Evolutionary conservation across 1,140 invertebrate genomes (phyloP).

Genomic region (Epicauta chinensis): DNA sequence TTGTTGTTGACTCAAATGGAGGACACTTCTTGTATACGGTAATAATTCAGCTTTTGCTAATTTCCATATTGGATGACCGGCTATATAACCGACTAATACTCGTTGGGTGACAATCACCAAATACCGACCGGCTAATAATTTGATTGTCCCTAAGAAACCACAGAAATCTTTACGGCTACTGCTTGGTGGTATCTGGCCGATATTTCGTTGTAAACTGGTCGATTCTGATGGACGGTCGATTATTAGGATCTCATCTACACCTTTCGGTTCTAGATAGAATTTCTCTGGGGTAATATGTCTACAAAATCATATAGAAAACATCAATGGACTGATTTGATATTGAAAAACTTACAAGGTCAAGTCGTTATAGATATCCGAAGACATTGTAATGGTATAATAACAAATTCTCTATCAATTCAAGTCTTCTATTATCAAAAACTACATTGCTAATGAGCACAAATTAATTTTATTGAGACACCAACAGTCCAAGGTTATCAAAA

Average conservation of each 20-base stretch:
- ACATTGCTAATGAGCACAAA: too few species aligned
- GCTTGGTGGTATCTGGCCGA: slow-evolving; percentile 52
- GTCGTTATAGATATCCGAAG: slow-evolving; percentile 50
- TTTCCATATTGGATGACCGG: slow-evolving; percentile 80
- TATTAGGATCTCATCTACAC: slow-evolving; percentile 55
- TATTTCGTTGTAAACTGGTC: slow-evolving; percentile 56
- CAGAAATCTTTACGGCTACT: slow-evolving; percentile 69
- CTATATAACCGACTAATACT: slow-evolving; percentile 76
- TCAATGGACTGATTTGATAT: not conserved
- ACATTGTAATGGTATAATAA: not conserved
- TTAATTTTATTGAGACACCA: too few species aligned
- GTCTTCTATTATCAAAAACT: too few species aligned
- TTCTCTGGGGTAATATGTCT: slow-evolving; percentile 68
- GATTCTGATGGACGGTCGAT: slow-evolving; percentile 66
- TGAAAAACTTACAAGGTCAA: slow-evolving; percentile 53
- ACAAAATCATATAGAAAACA: slow-evolving; percentile 25
- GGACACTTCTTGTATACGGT: slow-evolving; percentile 73
- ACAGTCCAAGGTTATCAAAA: too few species aligned
- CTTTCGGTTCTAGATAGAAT: slow-evolving; percentile 63
- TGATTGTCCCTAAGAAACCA: slow-evolving; percentile 84
- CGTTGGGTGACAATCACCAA: slow-evolving; percentile 86
- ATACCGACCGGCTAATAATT: slow-evolving; percentile 79
- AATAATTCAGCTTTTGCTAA: slow-evolving; percentile 78
- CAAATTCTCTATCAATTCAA: too few species aligned
- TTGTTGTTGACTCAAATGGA: slow-evolving; percentile 80